Evolutionary conservation across 1,140 invertebrate species (phyloP), one percentile per base, ranked within the genome.

Genomic region (Aradophagus sp.): DNA sequence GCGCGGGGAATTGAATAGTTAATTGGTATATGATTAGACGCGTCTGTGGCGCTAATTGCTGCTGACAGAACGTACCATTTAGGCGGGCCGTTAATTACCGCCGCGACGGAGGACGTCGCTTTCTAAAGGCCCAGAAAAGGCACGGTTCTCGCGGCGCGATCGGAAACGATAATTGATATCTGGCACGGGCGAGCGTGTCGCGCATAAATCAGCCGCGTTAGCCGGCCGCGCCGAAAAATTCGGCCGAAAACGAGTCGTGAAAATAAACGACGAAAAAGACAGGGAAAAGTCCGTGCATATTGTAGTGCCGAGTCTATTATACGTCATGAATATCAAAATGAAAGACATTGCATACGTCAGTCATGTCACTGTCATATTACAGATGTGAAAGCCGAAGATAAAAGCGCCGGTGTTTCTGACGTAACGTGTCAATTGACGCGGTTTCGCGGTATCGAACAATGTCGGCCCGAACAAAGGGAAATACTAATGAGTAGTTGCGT

Each of bases 301-400:
- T 48, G 61, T 61, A 27, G 27, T 29, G 8, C 11, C 8, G 29
- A 62, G 50, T 55, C 41, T 55, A 58, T 66, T 61, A 56, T 56
- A 32, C 45, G 53, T 48, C 53, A 35, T 55, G 41, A 47, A 61
- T 72, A 55, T 61, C 29, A 47, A 38, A 42, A 38, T 50, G 48
- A 48, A 55, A 55, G 47, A 69, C 42, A 38, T 48, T 32, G 45
- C 55, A 39, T 47, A 56, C 31, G 48, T 32, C 68, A 45, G 61
- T 62, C 62, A 55, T 61, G 56, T 66, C 44, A 61, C 61, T 61
- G 68, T 72, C 69, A 62, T 48, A 66, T 62, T 62, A 62, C 31
- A 63, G 61, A 66, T 58, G 66, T 70, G 69, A 72, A 72, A 72
- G 69, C 50, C 34, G 20, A 20, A 31, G 56, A 72, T 67, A 67